Evolutionary conservation across 2,888 invertebrate species (phyloP).

Genomic region (Ernsta delagoae): DNA sequence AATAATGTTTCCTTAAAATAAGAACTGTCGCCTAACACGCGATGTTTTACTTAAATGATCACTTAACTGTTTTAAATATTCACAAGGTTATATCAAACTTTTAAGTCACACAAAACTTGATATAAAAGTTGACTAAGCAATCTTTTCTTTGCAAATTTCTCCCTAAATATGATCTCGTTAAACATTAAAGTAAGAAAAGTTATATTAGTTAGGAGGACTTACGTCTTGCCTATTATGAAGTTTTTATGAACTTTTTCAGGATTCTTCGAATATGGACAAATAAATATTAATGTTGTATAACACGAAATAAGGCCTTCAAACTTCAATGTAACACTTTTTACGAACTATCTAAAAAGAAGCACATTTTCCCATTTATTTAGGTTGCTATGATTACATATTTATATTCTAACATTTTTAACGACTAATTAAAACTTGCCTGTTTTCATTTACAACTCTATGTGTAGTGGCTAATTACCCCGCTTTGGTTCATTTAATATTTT

Average conservation of each 20-base stretch:
- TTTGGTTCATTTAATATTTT: too few species aligned
- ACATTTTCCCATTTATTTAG: too few species aligned
- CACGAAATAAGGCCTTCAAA: not conserved
- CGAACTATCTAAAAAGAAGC: too few species aligned
- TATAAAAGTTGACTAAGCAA: slow-evolving; percentile 10
- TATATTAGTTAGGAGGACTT: slow-evolving; percentile 4
- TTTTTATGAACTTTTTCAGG: not conserved
- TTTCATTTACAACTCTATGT: too few species aligned
- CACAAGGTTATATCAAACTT: not conserved
- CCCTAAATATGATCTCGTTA: slow-evolving; percentile 1
- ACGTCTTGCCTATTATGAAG: slow-evolving; percentile 1
- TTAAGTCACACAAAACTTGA: slow-evolving; percentile 5
- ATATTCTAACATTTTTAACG: too few species aligned
- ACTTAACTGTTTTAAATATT: slow-evolving; percentile 11
- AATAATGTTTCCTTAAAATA: not conserved
- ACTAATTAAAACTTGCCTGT: too few species aligned
- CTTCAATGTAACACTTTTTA: too few species aligned
- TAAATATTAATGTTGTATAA: not conserved
- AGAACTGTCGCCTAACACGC: not conserved
- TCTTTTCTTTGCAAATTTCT: slow-evolving; percentile 1
- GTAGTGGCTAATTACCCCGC: too few species aligned
- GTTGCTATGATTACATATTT: too few species aligned
- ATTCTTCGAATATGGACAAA: not conserved
- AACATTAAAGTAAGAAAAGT: slow-evolving; percentile 12
- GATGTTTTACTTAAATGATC: not conserved